Evolutionary conservation across 2,113 vertebrate species (phyloP), one percentile per base, ranked within the genome.

Genomic region (Brachypteracias leptosomus): DNA sequence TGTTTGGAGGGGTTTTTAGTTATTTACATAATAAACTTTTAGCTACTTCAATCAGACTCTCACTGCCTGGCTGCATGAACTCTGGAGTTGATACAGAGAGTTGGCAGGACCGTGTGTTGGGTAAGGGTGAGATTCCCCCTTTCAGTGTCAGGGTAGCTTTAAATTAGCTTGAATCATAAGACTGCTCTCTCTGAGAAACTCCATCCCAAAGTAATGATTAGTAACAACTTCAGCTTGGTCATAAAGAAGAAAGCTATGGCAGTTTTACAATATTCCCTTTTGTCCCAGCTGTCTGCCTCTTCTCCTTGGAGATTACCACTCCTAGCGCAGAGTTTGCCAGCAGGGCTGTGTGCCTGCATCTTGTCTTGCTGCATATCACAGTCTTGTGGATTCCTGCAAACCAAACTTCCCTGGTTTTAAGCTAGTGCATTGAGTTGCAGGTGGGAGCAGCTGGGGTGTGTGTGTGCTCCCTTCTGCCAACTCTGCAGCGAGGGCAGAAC

Each of bases 401-500:
- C 55, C 25, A 9, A 58, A 57, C 25, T 42, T 49, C n/a, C 16
- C 59, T 77, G 58, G 26, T 92, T 90, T 83, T 57, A 44, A 11
- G 46, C 58, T 63, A 13, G 18, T 0, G 3, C 20, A 1, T 38
- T 47, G 75, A 83, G 40, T 47, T 54, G 28, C 0, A 0, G 33
- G n/a, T 54, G 55, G 81, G 67, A 94, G 90, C 75, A 82, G 61
- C 82, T 76, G 54, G 54, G 78, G 54, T 7, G 15, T 44, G 80
- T 57, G 83, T 33, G n/a, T 18, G 22, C 67, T 93, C 36, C 40
- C 59, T 90, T 38, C 86, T 90, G 83, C 93, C 93, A 93, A 11
- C 67, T 40, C 59, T n/a, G 65, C 78, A 80, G 51, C 20, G 36
- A 21, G 42, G 72, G 67, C 49, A 93, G 71, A 93, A 63, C 73